Base-by-base conservation (phyloP, 2,113 vertebrate species). In the Piliocolobus tephrosceles region DNA sequence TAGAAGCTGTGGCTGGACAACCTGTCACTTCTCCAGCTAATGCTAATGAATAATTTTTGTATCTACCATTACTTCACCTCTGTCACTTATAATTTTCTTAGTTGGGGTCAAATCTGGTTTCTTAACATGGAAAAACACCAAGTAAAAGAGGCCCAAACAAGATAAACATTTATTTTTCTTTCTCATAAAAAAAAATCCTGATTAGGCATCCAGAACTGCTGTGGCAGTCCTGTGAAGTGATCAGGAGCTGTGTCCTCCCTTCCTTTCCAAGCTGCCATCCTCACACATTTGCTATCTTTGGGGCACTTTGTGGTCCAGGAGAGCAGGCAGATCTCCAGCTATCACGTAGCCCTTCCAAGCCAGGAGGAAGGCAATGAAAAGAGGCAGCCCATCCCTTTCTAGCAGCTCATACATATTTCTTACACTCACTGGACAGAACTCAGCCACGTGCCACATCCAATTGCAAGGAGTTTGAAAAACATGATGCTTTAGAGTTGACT, bases 251-350 rank as follows among this genome's bases (percentile, higher is more conserved):
- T 3, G 30, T 25, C 45, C 66, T 7, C 4, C 12, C 47, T 38
- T 40, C 17, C 32, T 30, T 38, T 20, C 32, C 2, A 11, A 40
- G 32, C 45, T 17, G 11, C 45, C 30, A 6, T 30, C 11, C 10
- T n/a, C 1, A 5, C 8, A 5, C 1, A 2, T 13, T 75, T 22
- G 16, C 38, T 32, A 0, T 23, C 38, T 12, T 18, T 4, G 47
- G 9, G 11, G 38, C 4, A 11, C 23, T 0, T 2, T 20, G 38
- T 57, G 70, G 32, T 68, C 38, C 38, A 57, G 55, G 18, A 25
- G 3, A n/a, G 66, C 5, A 8, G 64, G 35, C 6, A 18, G 25
- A 9, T 4, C 18, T 38, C 38, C 23, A 5, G 57, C 38, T 25
- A 12, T 45, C 45, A 32, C 1, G 5, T 12, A 57, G 17, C 45